Conservation (phyloP, 2,113 vertebrate genomes). For the Peromyscus californicus region DNA sequence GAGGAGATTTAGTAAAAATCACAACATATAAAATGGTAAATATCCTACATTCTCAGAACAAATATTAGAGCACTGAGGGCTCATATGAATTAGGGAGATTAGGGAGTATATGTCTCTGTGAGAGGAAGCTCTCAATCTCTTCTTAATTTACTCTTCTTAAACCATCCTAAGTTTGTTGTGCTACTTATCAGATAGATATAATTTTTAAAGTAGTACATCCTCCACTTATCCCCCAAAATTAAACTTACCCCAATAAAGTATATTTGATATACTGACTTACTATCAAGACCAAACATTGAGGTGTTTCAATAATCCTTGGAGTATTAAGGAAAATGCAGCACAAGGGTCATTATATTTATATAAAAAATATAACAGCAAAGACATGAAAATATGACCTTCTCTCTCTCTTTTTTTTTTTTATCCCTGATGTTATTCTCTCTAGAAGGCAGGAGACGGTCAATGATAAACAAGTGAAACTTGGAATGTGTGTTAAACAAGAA, state of each 20-base stretch:
- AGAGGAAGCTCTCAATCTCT: neutral
- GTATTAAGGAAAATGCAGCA: neutral
- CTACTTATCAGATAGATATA: neutral
- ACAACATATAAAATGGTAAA: constrained; percentile 2
- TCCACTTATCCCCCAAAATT: neutral
- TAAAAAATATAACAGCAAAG: constrained; percentile 59
- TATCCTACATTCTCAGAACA: neutral
- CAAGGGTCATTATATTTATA: neutral
- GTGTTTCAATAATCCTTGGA: constrained; percentile 8
- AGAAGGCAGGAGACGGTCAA: neutral
- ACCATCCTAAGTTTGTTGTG: neutral
- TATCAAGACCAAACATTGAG: neutral
- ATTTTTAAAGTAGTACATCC: constrained; percentile 19
- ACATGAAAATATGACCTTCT: constrained; percentile 6
- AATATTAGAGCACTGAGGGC: neutral
- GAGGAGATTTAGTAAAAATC: neutral
- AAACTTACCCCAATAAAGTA: neutral
- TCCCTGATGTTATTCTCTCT: constrained; percentile 38
- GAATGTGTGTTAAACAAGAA: neutral
- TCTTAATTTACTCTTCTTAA: neutral
- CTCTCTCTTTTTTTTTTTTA: constrained; percentile 17
- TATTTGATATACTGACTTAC: neutral
- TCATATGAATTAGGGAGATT: neutral
- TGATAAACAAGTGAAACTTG: constrained; percentile 4
- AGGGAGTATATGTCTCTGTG: neutral